Evolutionary conservation across 2,113 vertebrate species (phyloP), one percentile per base, ranked within the genome.

Genomic region (Callithrix jacchus): DNA sequence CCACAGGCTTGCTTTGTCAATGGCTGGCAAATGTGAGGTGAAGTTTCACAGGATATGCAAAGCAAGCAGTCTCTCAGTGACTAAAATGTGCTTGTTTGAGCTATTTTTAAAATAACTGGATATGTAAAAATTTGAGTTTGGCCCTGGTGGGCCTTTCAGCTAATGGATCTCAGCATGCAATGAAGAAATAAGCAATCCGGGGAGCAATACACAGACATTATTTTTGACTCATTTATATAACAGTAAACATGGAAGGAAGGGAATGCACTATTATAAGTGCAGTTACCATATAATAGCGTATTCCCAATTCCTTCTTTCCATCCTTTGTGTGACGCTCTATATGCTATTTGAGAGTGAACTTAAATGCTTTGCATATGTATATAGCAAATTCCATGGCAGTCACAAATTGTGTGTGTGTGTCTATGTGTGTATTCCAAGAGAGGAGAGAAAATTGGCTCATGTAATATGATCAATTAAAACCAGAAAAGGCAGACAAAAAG

Each of bases 31-130:
- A 85, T 11, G 32, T 13, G 7, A 35, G 40, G 49, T 7, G 21
- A 71, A 3, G 68, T 92, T 56, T 88, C 37, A 25, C 40, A 47
- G 10, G 35, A 88, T 76, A 56, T 76, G 25, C 42, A 68, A 92
- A 92, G 56, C 32, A 83, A 54, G 40, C 77, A 64, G 37, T 94
- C 87, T 91, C 23, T 74, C 81, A 94, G 37, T 81, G 87, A 61
- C 70, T 52, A 84, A 77, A 84, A 30, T 27, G 6, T 71, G 27
- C 58, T 89, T 89, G 13, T 88, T 54, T 92, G 84, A 56, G 21
- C 32, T 92, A 76, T 54, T 77, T 45, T 40, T 88, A 88, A 88
- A 68, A 58, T 47, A 89, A 93, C 2, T 95, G 70, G 27, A 47
- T 76, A 66, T 37, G 42, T 83, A 68, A 87, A 77, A 42, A 37